Conservation (phyloP, 92 coral and sea anemone genomes). For the Phymanthus crucifer region DNA sequence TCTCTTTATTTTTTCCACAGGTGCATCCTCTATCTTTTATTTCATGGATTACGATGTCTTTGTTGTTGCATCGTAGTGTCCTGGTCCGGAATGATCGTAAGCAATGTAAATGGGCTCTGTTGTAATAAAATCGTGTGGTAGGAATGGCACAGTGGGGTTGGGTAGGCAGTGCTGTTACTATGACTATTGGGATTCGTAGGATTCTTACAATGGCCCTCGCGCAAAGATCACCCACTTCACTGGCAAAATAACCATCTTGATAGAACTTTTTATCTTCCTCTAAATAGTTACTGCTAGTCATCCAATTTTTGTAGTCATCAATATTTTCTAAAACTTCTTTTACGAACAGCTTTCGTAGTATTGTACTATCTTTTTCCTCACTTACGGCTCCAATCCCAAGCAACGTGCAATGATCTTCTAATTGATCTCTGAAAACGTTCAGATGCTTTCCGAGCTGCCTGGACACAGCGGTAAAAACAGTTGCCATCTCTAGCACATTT, state of each 20-base stretch:
- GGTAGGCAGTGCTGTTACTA: constrained; percentile 60
- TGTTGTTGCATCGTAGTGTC: constrained; percentile 77
- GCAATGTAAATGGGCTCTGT: constrained; percentile 66
- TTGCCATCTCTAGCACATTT: constrained; percentile 57
- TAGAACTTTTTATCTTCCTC: constrained; percentile 51
- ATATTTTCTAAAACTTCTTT: constrained; percentile 57
- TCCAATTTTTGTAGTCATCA: constrained; percentile 67
- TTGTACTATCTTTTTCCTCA: constrained; percentile 50
- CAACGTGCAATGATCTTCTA: constrained; percentile 10
- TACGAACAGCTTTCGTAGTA: constrained; percentile 47
- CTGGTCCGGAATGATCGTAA: constrained; percentile 67
- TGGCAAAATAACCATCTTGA: constrained; percentile 60
- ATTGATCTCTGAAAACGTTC: constrained; percentile 19
- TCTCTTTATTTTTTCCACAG: not conserved
- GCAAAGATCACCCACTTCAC: constrained; percentile 74
- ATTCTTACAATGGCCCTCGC: constrained; percentile 62
- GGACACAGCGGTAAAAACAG: constrained; percentile 54
- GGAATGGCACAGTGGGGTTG: constrained; percentile 69
- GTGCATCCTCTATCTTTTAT: not conserved
- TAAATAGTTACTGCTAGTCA: constrained; percentile 36
- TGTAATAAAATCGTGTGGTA: constrained; percentile 58
- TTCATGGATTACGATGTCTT: not conserved
- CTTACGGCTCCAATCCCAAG: constrained; percentile 38
- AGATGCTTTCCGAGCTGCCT: constrained; percentile 29
- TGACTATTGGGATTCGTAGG: constrained; percentile 63